Evolutionary conservation across 1,140 invertebrate species (phyloP).

Genomic region (Eupristina koningsbergeri): DNA sequence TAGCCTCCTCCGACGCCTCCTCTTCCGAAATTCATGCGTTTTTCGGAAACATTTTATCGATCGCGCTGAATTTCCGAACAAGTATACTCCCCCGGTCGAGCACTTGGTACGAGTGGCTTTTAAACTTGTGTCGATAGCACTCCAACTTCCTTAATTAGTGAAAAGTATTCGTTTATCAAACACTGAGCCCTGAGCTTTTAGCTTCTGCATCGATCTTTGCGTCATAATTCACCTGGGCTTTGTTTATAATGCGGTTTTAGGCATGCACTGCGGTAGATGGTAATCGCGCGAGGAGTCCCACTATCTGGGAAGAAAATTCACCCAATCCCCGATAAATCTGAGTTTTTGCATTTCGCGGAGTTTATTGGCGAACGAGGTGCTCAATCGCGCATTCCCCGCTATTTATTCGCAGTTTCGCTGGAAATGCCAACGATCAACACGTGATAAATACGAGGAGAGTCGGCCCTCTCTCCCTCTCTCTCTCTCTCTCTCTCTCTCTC

Average conservation of each 20-base stretch:
- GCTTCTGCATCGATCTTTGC: not conserved
- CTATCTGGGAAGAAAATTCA: too few relatives aligned
- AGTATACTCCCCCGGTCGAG: not conserved
- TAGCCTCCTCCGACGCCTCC: not conserved
- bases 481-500: too few relatives aligned
- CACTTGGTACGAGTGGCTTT: not conserved
- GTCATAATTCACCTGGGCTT: not conserved
- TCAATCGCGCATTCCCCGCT: too few relatives aligned
- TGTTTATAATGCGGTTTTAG: not conserved
- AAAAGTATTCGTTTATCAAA: not conserved
- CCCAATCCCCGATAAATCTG: too few relatives aligned
- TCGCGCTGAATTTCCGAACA: not conserved
- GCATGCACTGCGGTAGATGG: not conserved
- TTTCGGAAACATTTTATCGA: not conserved
- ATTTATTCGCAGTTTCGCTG: too few relatives aligned
- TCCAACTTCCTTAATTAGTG: not conserved
- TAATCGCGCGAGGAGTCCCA: too few relatives aligned
- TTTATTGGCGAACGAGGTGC: too few relatives aligned
- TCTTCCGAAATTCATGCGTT: not conserved
- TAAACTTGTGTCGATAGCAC: not conserved
- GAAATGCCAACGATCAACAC: too few relatives aligned
- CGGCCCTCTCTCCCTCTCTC: too few relatives aligned
- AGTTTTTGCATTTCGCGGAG: too few relatives aligned
- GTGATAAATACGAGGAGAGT: too few relatives aligned
- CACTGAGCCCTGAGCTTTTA: not conserved